Conservation (phyloP, 1,140 invertebrate species). For the Drosophila baimaii region DNA sequence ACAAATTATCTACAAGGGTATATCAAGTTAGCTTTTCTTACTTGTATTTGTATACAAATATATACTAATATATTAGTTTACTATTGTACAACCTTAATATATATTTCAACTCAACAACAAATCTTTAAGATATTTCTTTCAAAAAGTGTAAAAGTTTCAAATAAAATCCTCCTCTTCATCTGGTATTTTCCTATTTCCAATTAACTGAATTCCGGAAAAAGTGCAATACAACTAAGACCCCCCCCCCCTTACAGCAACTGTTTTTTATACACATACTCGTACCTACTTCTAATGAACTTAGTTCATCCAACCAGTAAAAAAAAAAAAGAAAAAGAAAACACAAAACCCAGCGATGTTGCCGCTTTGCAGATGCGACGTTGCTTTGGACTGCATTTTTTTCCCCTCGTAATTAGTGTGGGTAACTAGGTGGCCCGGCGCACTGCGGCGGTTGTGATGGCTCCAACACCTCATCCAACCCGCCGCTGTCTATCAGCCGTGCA, state of each 20-base stretch:
- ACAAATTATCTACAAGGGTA: no score
- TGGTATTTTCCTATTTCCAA: conserved; percentile 16
- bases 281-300: conserved; percentile 39
- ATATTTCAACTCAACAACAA: no score
- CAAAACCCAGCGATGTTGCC: conserved; percentile 18
- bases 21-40: no score
- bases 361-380: conserved; percentile 31
- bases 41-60: no score
- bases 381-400: conserved; percentile 30
- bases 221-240: not conserved
- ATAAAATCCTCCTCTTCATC: not conserved
- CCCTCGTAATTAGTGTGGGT: conserved; percentile 68
- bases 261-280: conserved; percentile 6
- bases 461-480: conserved; percentile 32
- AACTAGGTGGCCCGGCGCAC: conserved; percentile 61
- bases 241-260: conserved; percentile 3
- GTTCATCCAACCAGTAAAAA: conserved; percentile 5
- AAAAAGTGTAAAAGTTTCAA: not conserved
- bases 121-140: no score
- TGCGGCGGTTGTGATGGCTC: conserved; percentile 39
- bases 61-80: no score
- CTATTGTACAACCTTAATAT: no score
- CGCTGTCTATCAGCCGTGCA: conserved; percentile 69
- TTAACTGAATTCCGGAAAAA: conserved; percentile 19
- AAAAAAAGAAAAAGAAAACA: not conserved